Evolutionary conservation across 2,797 vertebrate genomes (phyloP), one percentile per base, ranked within the genome.

Genomic region (Bradypodion pumilum): DNA sequence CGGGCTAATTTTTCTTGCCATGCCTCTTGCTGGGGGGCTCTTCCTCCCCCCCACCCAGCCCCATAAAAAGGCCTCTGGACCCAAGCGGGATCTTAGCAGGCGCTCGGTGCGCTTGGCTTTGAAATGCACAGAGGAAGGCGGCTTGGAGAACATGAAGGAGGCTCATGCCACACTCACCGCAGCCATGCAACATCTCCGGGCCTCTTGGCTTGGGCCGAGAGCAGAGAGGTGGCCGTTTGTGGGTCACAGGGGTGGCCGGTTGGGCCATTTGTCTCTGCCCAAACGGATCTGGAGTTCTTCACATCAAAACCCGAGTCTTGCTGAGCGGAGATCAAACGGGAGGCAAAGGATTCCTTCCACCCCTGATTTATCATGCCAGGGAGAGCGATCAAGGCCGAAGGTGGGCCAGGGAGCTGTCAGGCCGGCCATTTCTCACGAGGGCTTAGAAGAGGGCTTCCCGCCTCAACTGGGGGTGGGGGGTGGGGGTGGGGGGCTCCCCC

Each of bases 291-390:
- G 98, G 97, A 98, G 97, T 98, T 97, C 97, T 98, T 98, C 97
- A 99, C 98, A 98, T 99, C 98, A 98, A 98, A 98, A 97, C 97
- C n/a, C 96, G 94, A 96, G 96, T 97, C 97, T 98, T 97, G 95
- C 97, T 95, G 96, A 95, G 96, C 96, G 95, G 94, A 99, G 97
- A 99, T 99, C 98, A 99, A 99, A 98, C 97, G 95, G 95, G 93
- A 97, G 97, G 97, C 97, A 96, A 44, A 96, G 96, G 96, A 97
- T 97, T 95, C 25, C 29, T 62, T 27, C 96, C 92, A 91, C 95
- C 92, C 95, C 96, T 98, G 98, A 99, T 99, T 98, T 98, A 99
- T 98, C 96, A 95, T 95, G 95, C 96, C 91, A 95, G 92, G 95
- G 96, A 96, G 97, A 96, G 97, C 92, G 88, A 97, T 93, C 95